Base-by-base conservation (phyloP, 2,113 vertebrate species). In the Scortum barcoo region DNA sequence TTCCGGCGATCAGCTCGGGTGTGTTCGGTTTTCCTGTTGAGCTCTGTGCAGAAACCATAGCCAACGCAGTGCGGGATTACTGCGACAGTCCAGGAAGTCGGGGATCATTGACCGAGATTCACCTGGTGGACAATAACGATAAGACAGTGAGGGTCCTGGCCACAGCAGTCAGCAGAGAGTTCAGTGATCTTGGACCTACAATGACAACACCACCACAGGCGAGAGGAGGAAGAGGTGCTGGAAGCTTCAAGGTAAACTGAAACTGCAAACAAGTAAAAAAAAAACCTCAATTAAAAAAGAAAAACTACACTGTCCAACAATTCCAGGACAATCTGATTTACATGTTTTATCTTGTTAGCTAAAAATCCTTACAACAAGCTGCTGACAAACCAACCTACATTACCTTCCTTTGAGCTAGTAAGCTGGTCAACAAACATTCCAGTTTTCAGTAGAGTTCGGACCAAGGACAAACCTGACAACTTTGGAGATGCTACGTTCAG, bases 1-100 rank as follows among this genome's bases (percentile, higher is more conserved):
- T 99, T 30, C 97, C 98, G 0, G 95, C 96, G 0, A 66, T 99
- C 85, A 96, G 96, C 4, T 95, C 96, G 0, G 96, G 97, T 1
- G 33, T 94, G 44, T 97, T 95, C 53, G 95, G 94, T 3, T 98
- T 97, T 56, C 97, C 98, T 0, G 40, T 97, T n/a, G 36, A 91
- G 0, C 80, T 57, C 20, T 97, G 96, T 65, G 86, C 89, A 0
- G 54, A 92, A 0, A 91, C 84, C 0, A 97, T 98, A 50, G 93
- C 96, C 0, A 74, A 74, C 9, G 89, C 96, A 0, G 76, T 98
- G 70, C 91, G 89, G 42, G 94, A 96, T 13, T 82, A 83, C 76
- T 92, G 96, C 54, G 86, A 95, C 57, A 6, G 13, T 14, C 82
- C 40, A 1, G 58, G 36, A 48, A 53, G 65, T n/a, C 65, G 0